These are phyloP conservation scores for Thalassaphorura encarpata DNA, from an alignment of 1,140 invertebrate species.

Conservation along the genomic window DNA sequence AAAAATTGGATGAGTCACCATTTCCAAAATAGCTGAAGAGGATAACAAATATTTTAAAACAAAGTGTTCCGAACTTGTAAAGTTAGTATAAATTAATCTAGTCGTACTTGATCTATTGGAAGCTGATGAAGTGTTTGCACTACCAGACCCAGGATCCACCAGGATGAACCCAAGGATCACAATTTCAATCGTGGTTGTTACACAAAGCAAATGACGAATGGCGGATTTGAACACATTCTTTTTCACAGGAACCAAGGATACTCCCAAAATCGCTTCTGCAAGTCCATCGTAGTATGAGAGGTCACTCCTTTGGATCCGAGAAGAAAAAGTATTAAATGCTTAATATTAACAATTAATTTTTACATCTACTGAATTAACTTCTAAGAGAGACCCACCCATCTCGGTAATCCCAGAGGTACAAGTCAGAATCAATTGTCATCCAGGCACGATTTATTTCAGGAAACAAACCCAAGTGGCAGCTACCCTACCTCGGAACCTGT, in stretches of 20 bases:
- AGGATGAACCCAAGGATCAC: constrained; percentile 26
- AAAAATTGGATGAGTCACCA: constrained; percentile 89
- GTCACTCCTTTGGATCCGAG: constrained; percentile 11
- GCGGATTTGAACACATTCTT: constrained; percentile 36
- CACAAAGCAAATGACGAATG: constrained; percentile 33
- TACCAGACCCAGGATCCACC: neutral
- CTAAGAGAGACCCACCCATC: constrained; percentile 50
- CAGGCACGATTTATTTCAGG: constrained; percentile 91
- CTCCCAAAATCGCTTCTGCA: constrained; percentile 22
- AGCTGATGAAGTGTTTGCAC: neutral
- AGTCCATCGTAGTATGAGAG: constrained; percentile 27
- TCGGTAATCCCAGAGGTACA: constrained; percentile 94
- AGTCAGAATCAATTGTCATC: constrained; percentile 94
- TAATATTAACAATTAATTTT: neutral
- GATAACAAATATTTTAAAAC: constrained; percentile 53
- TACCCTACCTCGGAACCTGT: constrained; percentile 18
- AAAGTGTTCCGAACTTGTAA: constrained; percentile 35
- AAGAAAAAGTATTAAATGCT: neutral
- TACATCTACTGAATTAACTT: neutral
- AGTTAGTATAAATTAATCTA: constrained; percentile 33
- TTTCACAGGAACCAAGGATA: constrained; percentile 24
- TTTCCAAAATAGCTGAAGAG: too few species aligned
- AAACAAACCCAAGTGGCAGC: constrained; percentile 72
- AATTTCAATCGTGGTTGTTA: constrained; percentile 23
- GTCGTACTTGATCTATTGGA: constrained; percentile 2